Conservation (phyloP, 2,888 invertebrate genomes). For the Cryptocheilus praepositus region DNA sequence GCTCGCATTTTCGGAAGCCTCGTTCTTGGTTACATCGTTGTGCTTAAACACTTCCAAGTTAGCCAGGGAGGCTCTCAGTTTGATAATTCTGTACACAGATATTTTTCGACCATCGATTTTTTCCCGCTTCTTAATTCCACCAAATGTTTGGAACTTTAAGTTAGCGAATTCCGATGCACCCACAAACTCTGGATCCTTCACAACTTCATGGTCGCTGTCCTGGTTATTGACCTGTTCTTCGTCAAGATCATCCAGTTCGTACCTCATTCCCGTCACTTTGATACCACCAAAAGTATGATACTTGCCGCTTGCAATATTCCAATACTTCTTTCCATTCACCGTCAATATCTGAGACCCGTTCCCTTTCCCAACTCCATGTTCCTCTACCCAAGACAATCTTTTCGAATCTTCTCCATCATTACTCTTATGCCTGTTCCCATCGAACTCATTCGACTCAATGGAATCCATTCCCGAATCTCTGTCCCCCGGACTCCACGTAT, state of each 20-base stretch:
- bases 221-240: conserved; percentile 27
- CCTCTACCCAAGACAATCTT: conserved; percentile 33
- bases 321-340: conserved; percentile 54
- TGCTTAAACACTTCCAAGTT: neutral
- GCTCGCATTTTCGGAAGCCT: neutral
- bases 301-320: conserved; percentile 49
- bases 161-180: conserved; percentile 42
- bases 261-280: conserved; percentile 20
- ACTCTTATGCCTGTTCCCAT: conserved; percentile 16
- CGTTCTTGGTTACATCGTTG: neutral
- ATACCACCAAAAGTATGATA: conserved; percentile 66
- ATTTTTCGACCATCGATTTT: conserved; percentile 34
- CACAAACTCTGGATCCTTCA: neutral
- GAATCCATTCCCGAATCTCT: conserved; percentile 62
- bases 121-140: conserved; percentile 57
- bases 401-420: conserved; percentile 18
- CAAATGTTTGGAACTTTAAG: conserved; percentile 62
- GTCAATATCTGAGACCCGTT: conserved; percentile 42
- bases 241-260: neutral
- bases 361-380: conserved; percentile 8
- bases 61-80: conserved; percentile 18
- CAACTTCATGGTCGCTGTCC: conserved; percentile 27
- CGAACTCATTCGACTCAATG: conserved; percentile 47
- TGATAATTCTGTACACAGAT: conserved; percentile 32
- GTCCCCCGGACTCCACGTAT: conserved; percentile 24